Evolutionary conservation across 2,888 invertebrate genomes (phyloP), one percentile per base, ranked within the genome.

Genomic region (Leptothorax acervorum): DNA sequence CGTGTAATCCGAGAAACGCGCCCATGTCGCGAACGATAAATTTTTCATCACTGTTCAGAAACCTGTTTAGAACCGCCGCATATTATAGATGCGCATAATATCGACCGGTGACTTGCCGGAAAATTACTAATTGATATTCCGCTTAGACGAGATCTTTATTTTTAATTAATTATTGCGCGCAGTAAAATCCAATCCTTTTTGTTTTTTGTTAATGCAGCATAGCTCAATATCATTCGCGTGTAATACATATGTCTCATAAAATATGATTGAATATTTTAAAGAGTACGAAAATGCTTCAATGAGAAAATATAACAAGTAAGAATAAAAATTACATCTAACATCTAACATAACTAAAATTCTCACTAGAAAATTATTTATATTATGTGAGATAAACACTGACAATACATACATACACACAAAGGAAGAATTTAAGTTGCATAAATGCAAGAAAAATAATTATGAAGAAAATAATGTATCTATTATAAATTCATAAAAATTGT

Each of bases 1-100:
- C 63, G 39, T 53, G 39, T 65, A 75, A 86, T 89, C 86, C 84
- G 66, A 84, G 90, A 90, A 90, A 82, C 68, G n/a, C 68, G 75
- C 53, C 66, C 18, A 68, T 85, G 70, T 87, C 83, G 73, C 73
- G 45, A 60, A 57, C 39, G 28, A 39, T 62, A 62, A 89, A 71
- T 84, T 90, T 90, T 90, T 85, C 86, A 85, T 39, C 55, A 57
- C 48, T 53, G 18, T 42, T 45, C 66, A 82, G 70, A 79, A 90
- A 90, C 89, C 89, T 86, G 90, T 90, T 90, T 68, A 82, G 65
- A 82, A 82, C 28, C 35, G 31, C 39, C 39, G 48, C 76, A 71
- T 23, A 85, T 87, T 85, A 85, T 63, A 31, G 60, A 57, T 39
- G 48, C 12, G 83, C 62, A 76, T 70, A 76, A 51, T 75, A 51